Conservation (phyloP, 2,797 vertebrate genomes). For the Sebastes paucispinis region DNA sequence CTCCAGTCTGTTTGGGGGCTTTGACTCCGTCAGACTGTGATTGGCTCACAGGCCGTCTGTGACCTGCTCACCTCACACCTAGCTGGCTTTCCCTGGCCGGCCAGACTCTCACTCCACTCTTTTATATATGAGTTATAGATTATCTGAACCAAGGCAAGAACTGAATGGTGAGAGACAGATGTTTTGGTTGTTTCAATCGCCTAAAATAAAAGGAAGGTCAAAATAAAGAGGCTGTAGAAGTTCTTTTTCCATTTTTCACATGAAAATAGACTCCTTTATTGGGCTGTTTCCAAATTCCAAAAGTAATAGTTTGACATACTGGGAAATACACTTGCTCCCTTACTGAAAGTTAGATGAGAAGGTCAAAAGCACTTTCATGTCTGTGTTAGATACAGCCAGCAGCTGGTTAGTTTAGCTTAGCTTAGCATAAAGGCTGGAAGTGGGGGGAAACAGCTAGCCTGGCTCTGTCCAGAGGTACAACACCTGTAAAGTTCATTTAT, state of each 20-base stretch:
- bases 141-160: constrained; percentile 17
- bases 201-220: constrained; percentile 22
- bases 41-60: constrained; percentile 63
- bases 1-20: constrained; percentile 73
- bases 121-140: constrained; percentile 49
- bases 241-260: background rate
- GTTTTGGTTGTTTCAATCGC: constrained; percentile 20
- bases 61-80: constrained; percentile 78
- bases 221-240: constrained; percentile 1
- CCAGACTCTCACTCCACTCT: constrained; percentile 38
- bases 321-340: background rate
- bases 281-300: background rate
- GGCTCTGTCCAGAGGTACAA: background rate
- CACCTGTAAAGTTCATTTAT: background rate
- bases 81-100: constrained; percentile 45
- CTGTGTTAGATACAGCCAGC: background rate
- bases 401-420: background rate
- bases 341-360: background rate
- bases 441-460: background rate
- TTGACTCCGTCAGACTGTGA: constrained; percentile 47
- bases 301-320: background rate
- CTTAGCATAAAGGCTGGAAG: background rate
- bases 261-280: background rate
- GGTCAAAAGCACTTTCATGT: background rate
- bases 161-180: constrained; percentile 22